Evolutionary conservation across 1,140 invertebrate genomes (phyloP).

Genomic region (Whitmania pigra): DNA sequence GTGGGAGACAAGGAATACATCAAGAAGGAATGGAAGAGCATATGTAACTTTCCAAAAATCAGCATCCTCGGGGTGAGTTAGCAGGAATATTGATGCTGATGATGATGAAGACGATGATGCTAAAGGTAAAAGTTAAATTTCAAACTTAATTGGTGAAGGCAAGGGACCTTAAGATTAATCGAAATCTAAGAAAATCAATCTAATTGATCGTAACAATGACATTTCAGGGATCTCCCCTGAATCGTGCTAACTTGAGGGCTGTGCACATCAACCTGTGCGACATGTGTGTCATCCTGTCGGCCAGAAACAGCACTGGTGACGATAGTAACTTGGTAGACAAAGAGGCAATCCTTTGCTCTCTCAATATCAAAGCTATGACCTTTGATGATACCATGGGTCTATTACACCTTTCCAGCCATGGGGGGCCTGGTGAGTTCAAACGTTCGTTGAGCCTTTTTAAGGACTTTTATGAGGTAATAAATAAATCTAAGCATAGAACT

Average conservation of each 20-base stretch:
- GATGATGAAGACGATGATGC: too few relatives aligned
- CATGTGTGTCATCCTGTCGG: constrained; percentile 89
- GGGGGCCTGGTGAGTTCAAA: background rate
- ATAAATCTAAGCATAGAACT: too few relatives aligned
- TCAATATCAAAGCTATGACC: constrained; percentile 98
- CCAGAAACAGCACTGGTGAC: constrained; percentile 63
- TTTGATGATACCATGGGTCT: constrained; percentile 60
- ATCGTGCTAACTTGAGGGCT: constrained; percentile 85
- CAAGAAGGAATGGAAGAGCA: constrained; percentile 93
- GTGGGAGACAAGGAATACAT: constrained; percentile 98
- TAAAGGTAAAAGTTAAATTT: background rate
- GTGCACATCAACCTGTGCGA: constrained; percentile 97
- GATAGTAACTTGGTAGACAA: constrained; percentile 69
- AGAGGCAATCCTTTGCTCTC: constrained; percentile 90
- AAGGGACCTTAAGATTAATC: background rate
- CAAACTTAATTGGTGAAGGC: background rate
- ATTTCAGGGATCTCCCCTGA: constrained; percentile 76
- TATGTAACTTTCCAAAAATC: constrained; percentile 98
- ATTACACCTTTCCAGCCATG: background rate
- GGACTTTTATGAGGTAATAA: too few relatives aligned
- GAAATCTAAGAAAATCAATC: too few relatives aligned
- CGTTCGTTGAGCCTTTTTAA: background rate
- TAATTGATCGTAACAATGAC: background rate
- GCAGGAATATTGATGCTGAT: background rate
- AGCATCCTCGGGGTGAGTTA: constrained; percentile 86